Evolutionary conservation across 2,113 vertebrate genomes (phyloP).

Genomic region (Cynopterus brachyotis): DNA sequence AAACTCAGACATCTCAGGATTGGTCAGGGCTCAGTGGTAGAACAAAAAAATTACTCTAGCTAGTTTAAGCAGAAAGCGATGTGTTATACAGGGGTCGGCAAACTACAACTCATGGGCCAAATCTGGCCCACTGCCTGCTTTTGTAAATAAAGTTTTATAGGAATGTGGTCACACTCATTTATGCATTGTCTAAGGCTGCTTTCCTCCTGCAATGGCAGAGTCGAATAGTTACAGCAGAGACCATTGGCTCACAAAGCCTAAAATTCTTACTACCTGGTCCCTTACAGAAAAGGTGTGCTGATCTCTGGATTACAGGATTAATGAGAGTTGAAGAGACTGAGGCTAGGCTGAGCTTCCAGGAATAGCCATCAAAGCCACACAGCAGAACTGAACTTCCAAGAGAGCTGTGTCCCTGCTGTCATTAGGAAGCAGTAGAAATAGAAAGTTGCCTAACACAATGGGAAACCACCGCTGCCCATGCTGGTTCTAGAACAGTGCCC

Average conservation of each 20-base stretch:
- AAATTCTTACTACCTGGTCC: not conserved
- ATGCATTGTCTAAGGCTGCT: not conserved
- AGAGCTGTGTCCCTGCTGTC: not conserved
- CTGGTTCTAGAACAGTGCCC: not conserved
- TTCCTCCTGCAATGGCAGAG: not conserved
- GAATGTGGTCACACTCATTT: not conserved
- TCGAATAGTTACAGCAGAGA: not conserved
- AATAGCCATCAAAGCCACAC: not conserved
- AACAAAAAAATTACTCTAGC: not conserved
- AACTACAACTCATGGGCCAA: not conserved
- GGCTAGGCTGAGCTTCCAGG: not conserved
- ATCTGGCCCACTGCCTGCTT: not conserved
- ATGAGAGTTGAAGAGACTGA: not conserved
- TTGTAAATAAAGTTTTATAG: slow-evolving; percentile 17
- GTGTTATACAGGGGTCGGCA: not conserved
- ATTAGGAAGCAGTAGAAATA: not conserved
- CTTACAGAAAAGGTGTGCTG: not conserved
- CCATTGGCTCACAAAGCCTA: not conserved
- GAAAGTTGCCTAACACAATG: not conserved
- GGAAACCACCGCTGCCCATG: accelerated
- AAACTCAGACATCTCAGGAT: not conserved
- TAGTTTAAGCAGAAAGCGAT: not conserved
- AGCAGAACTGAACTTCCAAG: not conserved
- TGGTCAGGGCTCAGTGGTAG: not conserved
- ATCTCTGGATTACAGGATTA: not conserved